Conservation (phyloP, 2,888 invertebrate genomes). For the Herminia tarsipennalis region DNA sequence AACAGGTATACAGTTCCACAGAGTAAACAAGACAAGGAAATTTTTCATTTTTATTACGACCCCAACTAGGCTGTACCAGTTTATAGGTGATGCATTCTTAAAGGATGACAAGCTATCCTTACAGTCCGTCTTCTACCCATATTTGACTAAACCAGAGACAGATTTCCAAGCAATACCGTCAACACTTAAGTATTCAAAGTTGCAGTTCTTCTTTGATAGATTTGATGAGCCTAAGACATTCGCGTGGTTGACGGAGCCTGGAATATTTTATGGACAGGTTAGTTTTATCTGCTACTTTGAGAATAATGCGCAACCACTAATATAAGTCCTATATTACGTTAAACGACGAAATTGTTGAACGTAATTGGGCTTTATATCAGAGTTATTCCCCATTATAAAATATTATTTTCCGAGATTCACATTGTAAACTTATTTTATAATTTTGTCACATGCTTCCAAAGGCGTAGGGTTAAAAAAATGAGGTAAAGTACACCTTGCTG, state of each 20-base stretch:
- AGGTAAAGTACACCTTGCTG: too few relatives aligned
- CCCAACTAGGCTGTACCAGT: slow-evolving; percentile 94
- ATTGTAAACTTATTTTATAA: too few relatives aligned
- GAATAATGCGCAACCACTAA: too few relatives aligned
- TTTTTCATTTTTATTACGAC: slow-evolving; percentile 95
- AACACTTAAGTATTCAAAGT: slow-evolving; percentile 90
- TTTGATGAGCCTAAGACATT: slow-evolving; percentile 90
- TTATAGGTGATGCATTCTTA: slow-evolving; percentile 90
- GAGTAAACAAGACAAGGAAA: slow-evolving; percentile 88
- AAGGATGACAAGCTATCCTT: slow-evolving; percentile 92
- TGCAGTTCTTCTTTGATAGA: slow-evolving; percentile 91
- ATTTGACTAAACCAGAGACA: slow-evolving; percentile 89
- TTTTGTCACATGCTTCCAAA: too few relatives aligned
- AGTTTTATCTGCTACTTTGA: slow-evolving; percentile 21
- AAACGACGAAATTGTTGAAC: too few relatives aligned
- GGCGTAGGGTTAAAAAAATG: too few relatives aligned
- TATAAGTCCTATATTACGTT: too few relatives aligned
- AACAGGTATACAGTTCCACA: slow-evolving; percentile 94
- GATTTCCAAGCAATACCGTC: slow-evolving; percentile 91
- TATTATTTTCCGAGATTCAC: too few relatives aligned
- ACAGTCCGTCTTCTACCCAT: slow-evolving; percentile 91
- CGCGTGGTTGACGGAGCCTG: slow-evolving; percentile 95
- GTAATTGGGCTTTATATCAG: too few relatives aligned
- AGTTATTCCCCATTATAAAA: too few relatives aligned
- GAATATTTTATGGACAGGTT: slow-evolving; percentile 93